Evolutionary conservation across 2,888 invertebrate species (phyloP), one percentile per base, ranked within the genome.

Genomic region (Drosophila borborema): DNA sequence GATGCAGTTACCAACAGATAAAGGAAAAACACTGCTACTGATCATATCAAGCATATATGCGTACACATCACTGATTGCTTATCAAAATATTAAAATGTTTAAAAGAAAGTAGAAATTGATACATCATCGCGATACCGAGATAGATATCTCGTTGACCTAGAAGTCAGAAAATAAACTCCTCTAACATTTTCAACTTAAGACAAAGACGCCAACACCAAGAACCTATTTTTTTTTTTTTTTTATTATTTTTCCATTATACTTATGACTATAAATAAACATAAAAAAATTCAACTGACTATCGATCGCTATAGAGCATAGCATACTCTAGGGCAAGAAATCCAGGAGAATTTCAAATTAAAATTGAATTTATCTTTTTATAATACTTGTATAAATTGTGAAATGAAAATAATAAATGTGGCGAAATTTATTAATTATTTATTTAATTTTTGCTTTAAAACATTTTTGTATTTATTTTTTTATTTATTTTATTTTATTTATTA

Each of bases 1-100:
- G 55, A 78, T 51, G 73, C 64, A 62, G 48, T 49, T 62, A 45
- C 8, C 10, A 53, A 8, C 40, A 51, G 71, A 72, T 66, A 79
- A 59, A 59, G 53, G 41, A 54, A 64, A 45, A 58, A 59, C 41
- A 34, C 18, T 51, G 28, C 49, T 55, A 20, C 49, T 72, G 72
- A 79, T 72, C 40, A 23, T 66, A 78, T 78, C 80, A 49, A 10
- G 4, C 9, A 49, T 41, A 45, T 64, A 70, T 63, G 73, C 28
- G 9, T 46, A 60, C 58, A 72, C 14, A 53, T 2, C 10, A 38
- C 51, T 51, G 34, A 61, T 64, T 16, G 53, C 46, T 63, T 74
- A 74, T 71, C 66, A 60, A 53, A 61, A 48, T 62, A 46, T n/a
- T 23, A 48, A 43, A 40, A 40, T 65, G 34, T 54, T 49, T 10